Evolutionary conservation across 2,888 invertebrate species (phyloP), one percentile per base, ranked within the genome.

Genomic region (Gortyna flavago): DNA sequence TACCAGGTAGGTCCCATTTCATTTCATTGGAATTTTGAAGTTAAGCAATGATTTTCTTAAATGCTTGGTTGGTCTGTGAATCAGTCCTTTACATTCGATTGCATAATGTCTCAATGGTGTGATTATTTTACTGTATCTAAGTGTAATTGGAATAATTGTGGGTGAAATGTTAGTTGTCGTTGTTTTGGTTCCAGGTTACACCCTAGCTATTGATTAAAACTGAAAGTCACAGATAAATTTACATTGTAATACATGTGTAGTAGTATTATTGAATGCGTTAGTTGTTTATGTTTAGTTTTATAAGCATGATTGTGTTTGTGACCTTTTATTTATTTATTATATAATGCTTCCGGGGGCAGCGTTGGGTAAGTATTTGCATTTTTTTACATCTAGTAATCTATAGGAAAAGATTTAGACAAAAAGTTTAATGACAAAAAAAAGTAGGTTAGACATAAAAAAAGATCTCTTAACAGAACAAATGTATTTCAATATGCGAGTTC

Each of bases 111-210:
- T 95, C 91, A 93, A 93, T 95, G 94, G 94, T 95, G 95, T 96
- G 94, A 93, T 93, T 93, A 92, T 93, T 93, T 94, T 93, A 92
- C 90, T 94, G 92, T 95, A 93, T 93, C 83, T 93, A 89, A 92
- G 87, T 93, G 93, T 93, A 90, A 91, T 92, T 93, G 89, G 84
- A 92, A 91, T 93, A 91, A 90, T 91, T 94, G 94, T 95, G 95
- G 95, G 95, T 95, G 94, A 94, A 93, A 92, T 94, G 94, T 94
- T 94, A 95, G 95, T 93, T 95, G 95, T 95, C 95, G 95, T 95
- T 95, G 94, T 95, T 94, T 95, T 95, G 94, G 94, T 94, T 96
- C 96, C 97, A 97, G 97, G 97, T 95, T 96, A 95, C 95, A 95
- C 95, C 96, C 94, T 95, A 94, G 94, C 89, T 92, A 91, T 92